Evolutionary conservation across 2,888 invertebrate genomes (phyloP).

Genomic region (Stomorhina lunata): DNA sequence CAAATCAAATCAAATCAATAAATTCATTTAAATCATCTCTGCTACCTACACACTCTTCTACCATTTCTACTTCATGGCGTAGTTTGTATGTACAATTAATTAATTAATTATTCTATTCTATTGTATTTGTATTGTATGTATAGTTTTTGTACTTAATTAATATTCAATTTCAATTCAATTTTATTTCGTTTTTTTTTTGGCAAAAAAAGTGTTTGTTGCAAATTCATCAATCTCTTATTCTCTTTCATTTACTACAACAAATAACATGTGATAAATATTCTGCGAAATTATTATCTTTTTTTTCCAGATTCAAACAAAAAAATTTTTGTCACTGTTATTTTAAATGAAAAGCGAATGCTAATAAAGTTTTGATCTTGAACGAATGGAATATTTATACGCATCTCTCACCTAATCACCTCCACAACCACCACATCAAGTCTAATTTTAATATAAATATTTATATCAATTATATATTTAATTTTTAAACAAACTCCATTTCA

Average conservation of each 20-base stretch:
- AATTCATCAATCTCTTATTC: slow-evolving; percentile 28
- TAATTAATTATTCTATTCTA: too few species aligned
- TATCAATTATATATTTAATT: slow-evolving; percentile 3
- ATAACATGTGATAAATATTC: slow-evolving; percentile 62
- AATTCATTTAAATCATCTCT: slow-evolving; percentile 47
- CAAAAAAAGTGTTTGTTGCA: slow-evolving; percentile 28
- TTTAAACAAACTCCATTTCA: slow-evolving; percentile 52
- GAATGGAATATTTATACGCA: slow-evolving; percentile 62
- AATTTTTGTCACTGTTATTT: slow-evolving; percentile 27
- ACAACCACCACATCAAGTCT: slow-evolving; percentile 66
- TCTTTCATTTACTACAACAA: slow-evolving; percentile 28
- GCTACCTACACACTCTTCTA: slow-evolving; percentile 43
- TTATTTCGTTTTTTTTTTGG: slow-evolving; percentile 10
- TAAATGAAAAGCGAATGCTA: not conserved
- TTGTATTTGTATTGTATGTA: slow-evolving; percentile 11
- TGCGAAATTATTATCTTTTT: slow-evolving; percentile 8
- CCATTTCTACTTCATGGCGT: slow-evolving; percentile 49
- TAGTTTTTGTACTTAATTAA: slow-evolving; percentile 33
- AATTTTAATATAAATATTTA: slow-evolving; percentile 56
- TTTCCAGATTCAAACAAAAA: not conserved
- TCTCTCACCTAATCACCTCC: slow-evolving; percentile 64
- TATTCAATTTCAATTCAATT: slow-evolving; percentile 13
- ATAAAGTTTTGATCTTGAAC: slow-evolving; percentile 29
- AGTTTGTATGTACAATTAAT: slow-evolving; percentile 33
- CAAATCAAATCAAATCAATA: not conserved